Evolutionary conservation across 2,113 vertebrate species (phyloP).

Genomic region (Cardinalis cardinalis): DNA sequence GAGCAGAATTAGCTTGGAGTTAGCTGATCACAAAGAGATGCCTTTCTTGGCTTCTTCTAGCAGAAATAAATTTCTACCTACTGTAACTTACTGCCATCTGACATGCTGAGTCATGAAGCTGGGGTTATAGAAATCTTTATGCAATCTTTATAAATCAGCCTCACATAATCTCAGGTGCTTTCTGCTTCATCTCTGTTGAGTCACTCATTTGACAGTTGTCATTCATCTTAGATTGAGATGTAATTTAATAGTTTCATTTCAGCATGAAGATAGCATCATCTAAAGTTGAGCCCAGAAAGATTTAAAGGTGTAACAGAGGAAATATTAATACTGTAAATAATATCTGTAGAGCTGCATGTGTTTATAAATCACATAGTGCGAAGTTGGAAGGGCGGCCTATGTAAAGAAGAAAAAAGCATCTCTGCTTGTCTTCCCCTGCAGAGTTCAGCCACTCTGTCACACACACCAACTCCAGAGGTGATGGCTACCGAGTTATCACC

Average conservation of each 20-base stretch:
- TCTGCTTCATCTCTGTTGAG: slow-evolving; percentile 61
- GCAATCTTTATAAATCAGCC: slow-evolving; percentile 67
- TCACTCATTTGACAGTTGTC: slow-evolving; percentile 62
- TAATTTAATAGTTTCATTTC: slow-evolving; percentile 69
- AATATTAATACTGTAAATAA: slow-evolving; percentile 67
- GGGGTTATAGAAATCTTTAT: slow-evolving; percentile 64
- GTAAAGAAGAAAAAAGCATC: not conserved
- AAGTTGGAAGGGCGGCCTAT: not conserved
- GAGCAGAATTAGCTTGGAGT: not conserved
- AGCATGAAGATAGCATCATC: slow-evolving; percentile 37
- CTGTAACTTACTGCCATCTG: slow-evolving; percentile 63
- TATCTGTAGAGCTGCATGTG: slow-evolving; percentile 4
- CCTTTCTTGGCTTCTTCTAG: slow-evolving; percentile 39
- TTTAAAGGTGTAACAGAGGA: slow-evolving; percentile 65
- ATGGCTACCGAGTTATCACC: rapidly evolving
- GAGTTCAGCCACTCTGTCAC: rapidly evolving
- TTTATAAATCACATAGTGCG: slow-evolving; percentile 16
- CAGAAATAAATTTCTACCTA: slow-evolving; percentile 63
- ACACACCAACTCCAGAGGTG: not conserved
- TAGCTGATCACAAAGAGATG: not conserved
- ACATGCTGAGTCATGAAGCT: slow-evolving; percentile 66
- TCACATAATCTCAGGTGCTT: slow-evolving; percentile 40
- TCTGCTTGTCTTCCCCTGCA: not conserved
- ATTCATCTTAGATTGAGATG: slow-evolving; percentile 64
- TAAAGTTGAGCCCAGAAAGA: slow-evolving; percentile 23